phyloP scores from a whole-genome alignment of 2,113 vertebrate species.

The Condylura cristata region DNA sequence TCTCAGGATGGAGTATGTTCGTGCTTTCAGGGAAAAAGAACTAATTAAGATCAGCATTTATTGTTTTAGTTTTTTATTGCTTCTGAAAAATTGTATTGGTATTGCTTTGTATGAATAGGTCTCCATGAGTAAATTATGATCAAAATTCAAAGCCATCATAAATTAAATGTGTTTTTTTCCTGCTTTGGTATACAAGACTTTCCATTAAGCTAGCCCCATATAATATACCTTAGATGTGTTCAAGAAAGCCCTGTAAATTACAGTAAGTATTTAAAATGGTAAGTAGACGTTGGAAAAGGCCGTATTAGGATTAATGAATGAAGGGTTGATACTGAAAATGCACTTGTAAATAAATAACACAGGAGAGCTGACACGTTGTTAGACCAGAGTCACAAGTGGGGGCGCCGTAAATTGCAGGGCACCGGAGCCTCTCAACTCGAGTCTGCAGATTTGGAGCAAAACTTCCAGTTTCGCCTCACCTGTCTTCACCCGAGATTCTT shows the following conservation, averaged over 20 bases:
- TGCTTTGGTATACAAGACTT: slow-evolving; percentile 89
- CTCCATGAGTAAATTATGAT: slow-evolving; percentile 88
- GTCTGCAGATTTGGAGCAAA: not conserved
- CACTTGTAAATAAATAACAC: slow-evolving; percentile 90
- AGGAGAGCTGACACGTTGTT: slow-evolving; percentile 88
- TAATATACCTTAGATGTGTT: slow-evolving; percentile 90
- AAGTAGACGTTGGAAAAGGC: slow-evolving; percentile 89
- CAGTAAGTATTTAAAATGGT: slow-evolving; percentile 91
- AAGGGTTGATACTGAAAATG: slow-evolving; percentile 88
- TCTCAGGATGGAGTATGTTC: slow-evolving; percentile 74
- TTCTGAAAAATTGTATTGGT: slow-evolving; percentile 84
- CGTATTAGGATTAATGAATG: slow-evolving; percentile 92
- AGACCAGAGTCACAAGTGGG: slow-evolving; percentile 87
- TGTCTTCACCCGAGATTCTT: not conserved
- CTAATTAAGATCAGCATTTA: slow-evolving; percentile 81
- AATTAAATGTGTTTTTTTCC: slow-evolving; percentile 87
- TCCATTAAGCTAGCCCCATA: slow-evolving; percentile 90
- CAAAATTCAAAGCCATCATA: slow-evolving; percentile 87
- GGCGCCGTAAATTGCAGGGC: slow-evolving; percentile 82
- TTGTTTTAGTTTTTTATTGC: slow-evolving; percentile 77
- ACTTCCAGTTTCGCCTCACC: not conserved
- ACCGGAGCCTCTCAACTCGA: slow-evolving; percentile 62
- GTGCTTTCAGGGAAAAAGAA: slow-evolving; percentile 76
- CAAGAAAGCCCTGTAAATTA: slow-evolving; percentile 90
- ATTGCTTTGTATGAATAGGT: slow-evolving; percentile 84